Base-by-base conservation (phyloP, 2,797 vertebrate species). In the Brachymystax lenok region DNA sequence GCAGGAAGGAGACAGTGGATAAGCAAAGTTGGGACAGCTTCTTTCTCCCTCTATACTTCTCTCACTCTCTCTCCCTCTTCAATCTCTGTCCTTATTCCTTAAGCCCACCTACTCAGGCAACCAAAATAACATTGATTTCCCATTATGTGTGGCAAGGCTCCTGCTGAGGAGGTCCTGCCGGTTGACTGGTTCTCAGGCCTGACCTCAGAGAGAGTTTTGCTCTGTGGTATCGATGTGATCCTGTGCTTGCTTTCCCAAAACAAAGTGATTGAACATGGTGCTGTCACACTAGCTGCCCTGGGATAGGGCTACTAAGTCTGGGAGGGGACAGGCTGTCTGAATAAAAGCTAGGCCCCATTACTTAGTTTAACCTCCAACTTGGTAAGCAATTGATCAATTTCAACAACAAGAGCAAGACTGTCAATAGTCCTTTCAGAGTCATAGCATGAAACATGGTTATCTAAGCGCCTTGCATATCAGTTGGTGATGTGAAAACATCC, bases 61-160 rank as follows among this genome's bases (percentile, higher is more conserved):
- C 69, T 28, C 70, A 10, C 75, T 33, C 61, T 14, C 24, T 52
- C 14, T 16, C 51, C 19, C 51, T 50, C 46, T 30, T 86, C 83
- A 76, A 82, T 86, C 83, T 8, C 76, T 88, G 85, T 91, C 92
- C 93, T 93, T 94, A 92, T 90, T 92, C 86, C 82, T 88, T 89
- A 89, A 93, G 88, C 88, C 90, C 88, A 91, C 87, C 90, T 86
- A 88, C 89, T 87, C 80, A 76, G 83, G 88, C 87, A 89, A 91
- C 87, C 85, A 87, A 90, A 90, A 90, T 86, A 88, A 85, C 90
- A 94, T 93, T 91, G 93, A 94, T 94, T 93, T 92, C 85, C 88
- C 89, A 92, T 93, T 93, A 93, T 91, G 84, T 87, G 89, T 78
- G 85, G 86, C 86, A 78, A 82, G 70, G 54, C 79, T 88, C 88